phyloP scores from a whole-genome alignment of 2,113 vertebrate genomes.

The Phylloscopus trochilus region DNA sequence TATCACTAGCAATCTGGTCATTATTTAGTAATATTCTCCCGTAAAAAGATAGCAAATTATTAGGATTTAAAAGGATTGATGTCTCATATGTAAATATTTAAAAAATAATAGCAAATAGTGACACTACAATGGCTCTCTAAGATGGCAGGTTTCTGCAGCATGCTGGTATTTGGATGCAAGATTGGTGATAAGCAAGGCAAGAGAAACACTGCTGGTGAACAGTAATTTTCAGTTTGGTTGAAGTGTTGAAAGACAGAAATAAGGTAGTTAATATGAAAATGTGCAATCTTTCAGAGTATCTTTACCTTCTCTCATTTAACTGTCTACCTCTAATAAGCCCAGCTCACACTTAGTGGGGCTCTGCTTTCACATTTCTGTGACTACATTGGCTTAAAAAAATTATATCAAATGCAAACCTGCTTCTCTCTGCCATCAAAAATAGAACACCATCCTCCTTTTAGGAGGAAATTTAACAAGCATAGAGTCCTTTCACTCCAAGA shows the following conservation, averaged over 20 bases:
- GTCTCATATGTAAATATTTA: background rate
- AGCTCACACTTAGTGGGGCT: background rate
- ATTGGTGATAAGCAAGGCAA: background rate
- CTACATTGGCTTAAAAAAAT: background rate
- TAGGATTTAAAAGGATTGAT: background rate
- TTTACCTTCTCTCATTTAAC: background rate
- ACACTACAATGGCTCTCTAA: background rate
- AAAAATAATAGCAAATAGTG: background rate
- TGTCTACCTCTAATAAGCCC: background rate
- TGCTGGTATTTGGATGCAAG: background rate
- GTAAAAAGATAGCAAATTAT: background rate
- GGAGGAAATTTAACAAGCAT: background rate
- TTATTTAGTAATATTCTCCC: background rate
- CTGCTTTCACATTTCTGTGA: background rate
- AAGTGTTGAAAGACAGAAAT: background rate
- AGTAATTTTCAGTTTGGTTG: background rate
- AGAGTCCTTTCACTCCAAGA: background rate
- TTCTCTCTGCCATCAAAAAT: background rate
- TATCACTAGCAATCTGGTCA: background rate
- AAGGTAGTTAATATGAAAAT: background rate
- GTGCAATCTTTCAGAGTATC: background rate
- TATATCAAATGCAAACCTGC: background rate
- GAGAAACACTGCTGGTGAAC: background rate
- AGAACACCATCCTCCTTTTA: background rate
- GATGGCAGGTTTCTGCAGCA: background rate